Conservation (phyloP, 2,888 invertebrate species). For the Didymodactylos carnosus region DNA sequence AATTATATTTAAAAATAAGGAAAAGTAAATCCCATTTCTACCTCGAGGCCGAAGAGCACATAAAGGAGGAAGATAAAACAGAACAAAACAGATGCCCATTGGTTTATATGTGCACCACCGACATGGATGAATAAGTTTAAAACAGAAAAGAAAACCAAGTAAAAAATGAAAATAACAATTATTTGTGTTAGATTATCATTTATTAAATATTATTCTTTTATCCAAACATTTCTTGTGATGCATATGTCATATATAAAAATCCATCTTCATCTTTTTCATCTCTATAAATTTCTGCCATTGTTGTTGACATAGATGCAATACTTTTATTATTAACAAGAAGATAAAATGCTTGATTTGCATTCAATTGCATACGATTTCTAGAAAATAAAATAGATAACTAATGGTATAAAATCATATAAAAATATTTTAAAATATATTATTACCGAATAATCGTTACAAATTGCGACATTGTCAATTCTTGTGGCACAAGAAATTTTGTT, state of each 20-base stretch:
- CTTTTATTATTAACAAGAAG: slow-evolving; percentile 61
- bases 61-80: too few species aligned
- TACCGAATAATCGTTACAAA: slow-evolving; percentile 65
- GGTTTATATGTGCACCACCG: too few species aligned
- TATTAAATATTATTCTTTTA: background rate
- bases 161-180: too few species aligned
- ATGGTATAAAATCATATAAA: background rate
- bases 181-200: too few species aligned
- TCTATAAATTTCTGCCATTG: slow-evolving; percentile 59
- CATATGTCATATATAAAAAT: slow-evolving; percentile 67
- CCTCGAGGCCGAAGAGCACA: too few species aligned
- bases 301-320: slow-evolving; percentile 57
- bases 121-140: too few species aligned
- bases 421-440: background rate
- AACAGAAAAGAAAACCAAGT: too few species aligned
- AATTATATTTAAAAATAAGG: too few species aligned
- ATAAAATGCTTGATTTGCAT: slow-evolving; percentile 54
- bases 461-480: slow-evolving; percentile 70
- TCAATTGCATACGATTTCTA: slow-evolving; percentile 44
- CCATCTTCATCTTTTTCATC: slow-evolving; percentile 56
- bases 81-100: too few species aligned
- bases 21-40: too few species aligned
- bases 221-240: slow-evolving; percentile 25
- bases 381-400: background rate
- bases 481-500: slow-evolving; percentile 65